Evolutionary conservation across 2,888 invertebrate species (phyloP).

Genomic region (Rhingia rostrata): DNA sequence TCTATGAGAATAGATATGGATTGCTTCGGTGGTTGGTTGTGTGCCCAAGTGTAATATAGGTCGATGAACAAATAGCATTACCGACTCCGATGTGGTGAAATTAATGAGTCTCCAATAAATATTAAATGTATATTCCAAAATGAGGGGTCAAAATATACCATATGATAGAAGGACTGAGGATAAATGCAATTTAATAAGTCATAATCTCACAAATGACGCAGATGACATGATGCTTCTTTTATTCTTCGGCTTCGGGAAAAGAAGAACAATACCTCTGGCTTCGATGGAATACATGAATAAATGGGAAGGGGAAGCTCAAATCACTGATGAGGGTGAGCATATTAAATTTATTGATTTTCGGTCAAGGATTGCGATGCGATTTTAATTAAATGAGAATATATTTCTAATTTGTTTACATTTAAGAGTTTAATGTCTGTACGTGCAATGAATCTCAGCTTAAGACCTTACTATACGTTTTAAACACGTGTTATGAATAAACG

Average conservation of each 20-base stretch:
- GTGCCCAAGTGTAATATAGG: background rate
- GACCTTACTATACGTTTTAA: too few species aligned
- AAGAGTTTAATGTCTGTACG: too few species aligned
- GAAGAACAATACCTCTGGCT: constrained; percentile 16
- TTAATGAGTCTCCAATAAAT: constrained; percentile 55
- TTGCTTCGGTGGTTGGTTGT: background rate
- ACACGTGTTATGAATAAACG: too few species aligned
- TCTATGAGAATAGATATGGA: background rate
- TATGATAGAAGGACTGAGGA: background rate
- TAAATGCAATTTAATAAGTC: constrained; percentile 56
- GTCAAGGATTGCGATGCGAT: background rate
- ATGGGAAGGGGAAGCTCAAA: constrained; percentile 40
- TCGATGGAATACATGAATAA: constrained; percentile 24
- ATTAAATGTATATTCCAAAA: constrained; percentile 14
- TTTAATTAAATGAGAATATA: background rate
- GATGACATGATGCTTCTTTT: constrained; percentile 56
- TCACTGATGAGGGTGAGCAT: constrained; percentile 38
- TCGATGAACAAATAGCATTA: constrained; percentile 42
- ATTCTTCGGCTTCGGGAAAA: constrained; percentile 5
- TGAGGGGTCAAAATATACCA: background rate
- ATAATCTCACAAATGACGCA: constrained; percentile 56
- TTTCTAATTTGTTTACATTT: background rate
- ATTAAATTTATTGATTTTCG: constrained; percentile 26
- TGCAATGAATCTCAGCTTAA: too few species aligned
- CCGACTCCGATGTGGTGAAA: constrained; percentile 15